Evolutionary conservation across 2,888 invertebrate species (phyloP), one percentile per base, ranked within the genome.

Genomic region (Conistra vaccinii): DNA sequence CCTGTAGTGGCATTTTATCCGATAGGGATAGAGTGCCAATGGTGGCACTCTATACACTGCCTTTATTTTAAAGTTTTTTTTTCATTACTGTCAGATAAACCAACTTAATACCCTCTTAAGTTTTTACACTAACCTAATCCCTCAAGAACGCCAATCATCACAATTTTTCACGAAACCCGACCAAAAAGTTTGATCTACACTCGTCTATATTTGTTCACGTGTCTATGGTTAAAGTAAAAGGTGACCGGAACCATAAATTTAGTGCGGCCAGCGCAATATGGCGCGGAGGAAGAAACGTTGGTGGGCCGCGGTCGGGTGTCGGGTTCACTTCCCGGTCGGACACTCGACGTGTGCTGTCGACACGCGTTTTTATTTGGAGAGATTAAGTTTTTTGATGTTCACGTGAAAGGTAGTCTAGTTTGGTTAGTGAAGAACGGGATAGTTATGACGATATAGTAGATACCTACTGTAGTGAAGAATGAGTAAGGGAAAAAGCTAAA

Each of bases 241-340:
- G 91, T 92, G 93, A 90, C 93, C 95, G 95, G 95, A 94, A 94
- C 94, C 92, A 95, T 94, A 94, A 95, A 95, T 92, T 89, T 87
- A 84, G 88, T 87, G 89, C 83, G 90, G 90, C 90, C 89, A 93
- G 91, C 94, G 94, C 94, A 94, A 94, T 82, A 83, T 79, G 80
- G 78, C 68, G 76, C 75, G 72, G 76, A 92, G 93, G 92, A 93
- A 92, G 92, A 85, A 76, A 89, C 93, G 94, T 91, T 89, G 95
- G 95, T 93, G 95, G 94, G 91, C 93, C 92, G 92, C 90, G 92
- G 94, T 90, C 85, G 88, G 94, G 94, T 95, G 92, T 94, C 93
- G 88, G 90, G 87, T 94, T 94, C 92, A 87, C 92, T 94, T 94
- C 93, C 94, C 91, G 91, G 89, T 89, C 88, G 89, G 87, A 85